Base-by-base conservation (phyloP, 2,113 vertebrate species). In the Phocoena phocoena region DNA sequence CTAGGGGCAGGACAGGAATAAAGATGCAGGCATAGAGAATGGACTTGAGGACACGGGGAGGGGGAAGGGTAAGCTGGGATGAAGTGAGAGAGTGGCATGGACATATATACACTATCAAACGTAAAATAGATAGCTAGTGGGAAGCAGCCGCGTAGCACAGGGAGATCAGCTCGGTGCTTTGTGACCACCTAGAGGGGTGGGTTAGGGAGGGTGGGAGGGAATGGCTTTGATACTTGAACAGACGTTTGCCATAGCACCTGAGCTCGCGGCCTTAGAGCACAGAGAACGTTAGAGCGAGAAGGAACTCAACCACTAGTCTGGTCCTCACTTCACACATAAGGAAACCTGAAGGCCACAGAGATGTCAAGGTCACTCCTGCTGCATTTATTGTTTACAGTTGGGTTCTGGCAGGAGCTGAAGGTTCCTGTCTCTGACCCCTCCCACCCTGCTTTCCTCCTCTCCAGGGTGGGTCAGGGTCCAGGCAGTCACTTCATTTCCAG, bases 51-150 rank as follows among this genome's bases (percentile, higher is more conserved):
- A 53, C 14, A 53, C 14, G 0, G 50, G 47, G 13, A 50, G 13
- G 6, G 41, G 41, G 41, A 41, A 41, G 41, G 41, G 41, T 41
- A 41, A 41, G 41, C 41, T 41, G 41, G 41, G 41, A 41, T 0
- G 41, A 41, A 41, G 41, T 41, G 41, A 41, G 41, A 41, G 41
- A 41, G 41, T 41, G 41, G 6, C 41, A 41, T 7, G 6, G 41
- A 41, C 41, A 41, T 41, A 41, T 41, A 41, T 1, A 41, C 1
- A 1, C 1, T 41, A 6, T 6, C 41, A 41, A 6, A 41, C 1
- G 41, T 41, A 41, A 41, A 41, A 41, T 41, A 1, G 41, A 41
- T 41, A 41, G 41, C 41, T 41, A 41, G 41, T 41, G 41, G 41
- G 41, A 41, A 41, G 41, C 41, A 41, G 41, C 41, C 0, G 6